A percentile compares a stretch with the other conserved stretches of the same genome.
phyloP scores from a whole-genome alignment of 2,888 invertebrate species.

The Drosophila paranaensis region DNA sequence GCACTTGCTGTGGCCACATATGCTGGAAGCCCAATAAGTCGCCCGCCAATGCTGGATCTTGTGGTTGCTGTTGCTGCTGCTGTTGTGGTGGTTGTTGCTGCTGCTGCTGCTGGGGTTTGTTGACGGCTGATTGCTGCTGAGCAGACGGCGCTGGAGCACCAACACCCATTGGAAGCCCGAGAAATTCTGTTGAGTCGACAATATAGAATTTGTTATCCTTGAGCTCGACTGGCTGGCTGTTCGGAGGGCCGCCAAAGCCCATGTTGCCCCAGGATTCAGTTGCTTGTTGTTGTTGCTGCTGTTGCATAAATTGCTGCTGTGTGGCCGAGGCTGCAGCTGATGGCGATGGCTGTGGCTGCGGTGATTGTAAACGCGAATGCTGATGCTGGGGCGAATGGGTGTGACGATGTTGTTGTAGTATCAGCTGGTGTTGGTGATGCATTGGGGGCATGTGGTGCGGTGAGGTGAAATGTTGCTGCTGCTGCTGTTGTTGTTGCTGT shows the following conservation, averaged over 20 bases:
- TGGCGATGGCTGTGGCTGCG: constrained; percentile 80
- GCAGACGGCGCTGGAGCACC: constrained; percentile 53
- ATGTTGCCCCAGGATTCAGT: constrained; percentile 69
- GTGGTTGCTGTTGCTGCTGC: constrained; percentile 78
- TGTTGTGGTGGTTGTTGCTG: constrained; percentile 68
- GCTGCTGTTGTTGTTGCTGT: constrained; percentile 27
- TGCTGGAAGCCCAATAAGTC: constrained; percentile 84
- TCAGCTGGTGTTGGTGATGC: constrained; percentile 75
- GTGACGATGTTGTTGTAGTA: constrained; percentile 78
- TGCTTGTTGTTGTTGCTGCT: constrained; percentile 67
- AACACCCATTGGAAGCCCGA: constrained; percentile 84
- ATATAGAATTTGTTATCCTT: constrained; percentile 84
- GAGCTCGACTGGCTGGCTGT: constrained; percentile 68
- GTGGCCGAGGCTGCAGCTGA: constrained; percentile 37
- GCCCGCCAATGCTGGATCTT: constrained; percentile 74
- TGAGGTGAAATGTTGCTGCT: constrained; percentile 75
- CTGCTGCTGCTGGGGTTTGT: constrained; percentile 59
- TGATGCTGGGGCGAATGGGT: constrained; percentile 82
- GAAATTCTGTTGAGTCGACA: constrained; percentile 84
- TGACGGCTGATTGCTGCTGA: constrained; percentile 46
- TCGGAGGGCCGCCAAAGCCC: constrained; percentile 65
- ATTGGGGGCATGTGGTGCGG: constrained; percentile 81
- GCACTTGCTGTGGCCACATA: constrained; percentile 83
- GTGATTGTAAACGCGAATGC: constrained; percentile 80
- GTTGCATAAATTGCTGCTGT: constrained; percentile 67